phyloP scores from a whole-genome alignment of 37 sponge, comb jelly and placozoan species.

The Chondrosia reniformis region DNA sequence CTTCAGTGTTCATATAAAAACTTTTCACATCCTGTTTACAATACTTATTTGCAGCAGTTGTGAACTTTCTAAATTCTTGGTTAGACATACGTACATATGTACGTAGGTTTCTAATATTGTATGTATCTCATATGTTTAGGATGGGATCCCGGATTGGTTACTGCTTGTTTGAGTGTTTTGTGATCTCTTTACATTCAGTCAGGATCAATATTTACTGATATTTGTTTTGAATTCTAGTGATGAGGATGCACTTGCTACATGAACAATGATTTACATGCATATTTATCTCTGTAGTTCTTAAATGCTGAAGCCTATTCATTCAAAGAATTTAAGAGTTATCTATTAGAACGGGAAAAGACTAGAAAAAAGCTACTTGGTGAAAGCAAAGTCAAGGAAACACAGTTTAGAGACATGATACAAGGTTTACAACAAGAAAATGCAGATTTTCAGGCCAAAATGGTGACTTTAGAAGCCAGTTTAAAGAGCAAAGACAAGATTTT shows the following conservation, averaged over 20 bases:
- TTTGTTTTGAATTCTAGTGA: background rate
- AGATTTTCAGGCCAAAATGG: constrained; percentile 20
- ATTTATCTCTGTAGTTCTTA: constrained; percentile 33
- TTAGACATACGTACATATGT: background rate
- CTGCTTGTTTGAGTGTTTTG: too few relatives aligned
- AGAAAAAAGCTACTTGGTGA: constrained; percentile 46
- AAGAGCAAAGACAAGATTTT: constrained; percentile 16
- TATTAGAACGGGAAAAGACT: constrained; percentile 40
- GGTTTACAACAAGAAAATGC: constrained; percentile 38
- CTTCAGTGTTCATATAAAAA: background rate
- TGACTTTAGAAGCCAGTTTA: background rate
- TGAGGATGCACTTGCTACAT: too few relatives aligned
- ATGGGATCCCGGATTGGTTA: background rate
- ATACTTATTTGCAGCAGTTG: background rate
- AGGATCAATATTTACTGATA: background rate
- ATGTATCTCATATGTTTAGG: background rate
- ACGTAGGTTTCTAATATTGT: background rate
- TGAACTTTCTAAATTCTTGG: background rate
- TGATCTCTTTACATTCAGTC: background rate
- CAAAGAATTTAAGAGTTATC: constrained; percentile 31
- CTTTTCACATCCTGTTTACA: background rate
- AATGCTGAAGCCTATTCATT: constrained; percentile 17
- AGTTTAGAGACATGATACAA: constrained; percentile 35
- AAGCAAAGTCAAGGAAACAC: constrained; percentile 47
- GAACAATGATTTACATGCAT: background rate